phyloP scores from a whole-genome alignment of 2,797 vertebrate species.

The Babyrousa celebensis region DNA sequence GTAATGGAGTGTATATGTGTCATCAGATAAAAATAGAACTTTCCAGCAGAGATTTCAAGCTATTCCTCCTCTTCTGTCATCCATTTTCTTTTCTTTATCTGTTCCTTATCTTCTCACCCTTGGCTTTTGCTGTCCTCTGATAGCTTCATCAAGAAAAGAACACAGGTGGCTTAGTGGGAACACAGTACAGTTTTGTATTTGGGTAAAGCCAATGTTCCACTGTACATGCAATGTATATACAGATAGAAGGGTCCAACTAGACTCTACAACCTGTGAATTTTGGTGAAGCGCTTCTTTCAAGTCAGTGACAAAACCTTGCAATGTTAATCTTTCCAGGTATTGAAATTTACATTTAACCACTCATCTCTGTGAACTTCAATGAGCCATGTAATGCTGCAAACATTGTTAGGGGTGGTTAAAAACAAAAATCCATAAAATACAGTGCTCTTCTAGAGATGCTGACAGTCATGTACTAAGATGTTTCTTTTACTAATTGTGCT shows the following conservation, averaged over 20 bases:
- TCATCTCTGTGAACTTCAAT: not conserved
- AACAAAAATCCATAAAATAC: not conserved
- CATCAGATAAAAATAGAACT: not conserved
- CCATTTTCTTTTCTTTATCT: not conserved
- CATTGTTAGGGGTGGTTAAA: not conserved
- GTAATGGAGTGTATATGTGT: not conserved
- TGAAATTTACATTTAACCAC: not conserved
- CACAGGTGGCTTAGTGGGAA: not conserved
- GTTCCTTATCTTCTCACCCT: slow-evolving; percentile 10
- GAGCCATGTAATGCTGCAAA: not conserved
- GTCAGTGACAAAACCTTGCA: not conserved
- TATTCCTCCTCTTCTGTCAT: not conserved
- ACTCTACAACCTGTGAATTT: not conserved
- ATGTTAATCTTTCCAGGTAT: not conserved
- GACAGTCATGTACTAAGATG: not conserved
- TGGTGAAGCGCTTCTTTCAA: not conserved
- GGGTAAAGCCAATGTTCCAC: not conserved
- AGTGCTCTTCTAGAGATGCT: not conserved
- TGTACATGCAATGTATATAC: not conserved
- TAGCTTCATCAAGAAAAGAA: slow-evolving; percentile 50
- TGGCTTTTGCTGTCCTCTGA: slow-evolving; percentile 23
- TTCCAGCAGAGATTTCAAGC: not conserved
- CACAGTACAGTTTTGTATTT: not conserved
- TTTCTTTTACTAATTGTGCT: not conserved
- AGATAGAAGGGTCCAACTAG: not conserved